These are phyloP conservation scores for Chascanopsetta lugubris DNA, from an alignment of 2,113 vertebrate genomes.

Conservation along the genomic window DNA sequence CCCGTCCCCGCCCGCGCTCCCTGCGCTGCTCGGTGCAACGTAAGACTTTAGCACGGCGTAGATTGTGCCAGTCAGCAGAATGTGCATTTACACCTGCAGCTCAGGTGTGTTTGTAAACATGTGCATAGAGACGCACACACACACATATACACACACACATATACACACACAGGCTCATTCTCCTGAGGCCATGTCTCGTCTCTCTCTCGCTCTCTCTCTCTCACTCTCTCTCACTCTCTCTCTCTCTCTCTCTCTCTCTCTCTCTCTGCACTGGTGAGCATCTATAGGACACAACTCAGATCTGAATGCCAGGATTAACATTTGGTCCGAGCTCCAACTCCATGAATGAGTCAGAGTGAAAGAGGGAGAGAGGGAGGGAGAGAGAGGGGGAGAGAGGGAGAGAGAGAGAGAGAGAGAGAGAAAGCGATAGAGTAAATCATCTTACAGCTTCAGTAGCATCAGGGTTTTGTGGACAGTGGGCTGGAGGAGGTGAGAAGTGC, in stretches of 20 bases:
- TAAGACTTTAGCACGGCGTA: constrained; percentile 1
- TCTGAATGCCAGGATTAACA: constrained; percentile 70
- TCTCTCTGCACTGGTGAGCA: constrained; percentile 41
- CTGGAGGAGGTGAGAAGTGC: constrained; percentile 60
- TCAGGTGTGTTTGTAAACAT: not conserved
- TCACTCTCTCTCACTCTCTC: no score
- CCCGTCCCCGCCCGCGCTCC: constrained; percentile 45
- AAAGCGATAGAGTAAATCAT: constrained; percentile 61
- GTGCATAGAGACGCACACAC: not conserved
- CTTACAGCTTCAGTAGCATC: constrained; percentile 55
- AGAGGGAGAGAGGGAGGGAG: constrained; percentile 26
- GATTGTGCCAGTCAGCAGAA: constrained; percentile 7
- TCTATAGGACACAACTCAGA: constrained; percentile 46
- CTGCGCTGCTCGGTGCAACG: not conserved
- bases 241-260: no score
- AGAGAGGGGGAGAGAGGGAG: constrained; percentile 34
- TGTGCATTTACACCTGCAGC: constrained; percentile 32
- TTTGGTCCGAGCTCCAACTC: constrained; percentile 58
- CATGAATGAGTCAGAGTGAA: constrained; percentile 64
- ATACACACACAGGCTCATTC: constrained; percentile 5
- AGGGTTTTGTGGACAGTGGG: constrained; percentile 64
- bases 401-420: constrained; percentile 8
- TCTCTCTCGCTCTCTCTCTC: no score
- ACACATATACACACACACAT: not conserved
- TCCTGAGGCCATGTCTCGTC: constrained; percentile 30